Evolutionary conservation across 2,888 invertebrate species (phyloP), one percentile per base, ranked within the genome.

Genomic region (Gastrophysa polygoni): DNA sequence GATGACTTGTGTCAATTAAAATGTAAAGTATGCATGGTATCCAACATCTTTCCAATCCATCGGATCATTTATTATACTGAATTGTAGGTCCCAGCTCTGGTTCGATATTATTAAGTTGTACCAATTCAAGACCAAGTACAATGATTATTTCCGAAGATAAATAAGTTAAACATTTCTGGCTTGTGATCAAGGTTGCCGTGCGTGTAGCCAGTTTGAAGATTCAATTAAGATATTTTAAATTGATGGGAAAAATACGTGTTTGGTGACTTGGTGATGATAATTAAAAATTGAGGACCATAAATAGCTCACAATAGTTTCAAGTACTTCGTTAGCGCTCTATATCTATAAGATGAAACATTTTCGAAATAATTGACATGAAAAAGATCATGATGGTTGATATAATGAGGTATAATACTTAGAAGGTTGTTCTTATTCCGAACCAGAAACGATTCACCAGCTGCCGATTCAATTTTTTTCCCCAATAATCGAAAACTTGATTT

Each of bases 141-240:
- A 11, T 38, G 38, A 38, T 38, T 38, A 38, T 38, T 38, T 38
- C 14, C n/a, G 14, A 14, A 38, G 38, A 38, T 38, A 38, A 38
- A 38, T 38, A 14, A 38, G 14, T 11, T 11, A n/a, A 38, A 38
- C 38, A 38, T 38, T 38, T 14, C 4, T 38, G n/a, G 38, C 38
- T 38, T 38, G 38, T 38, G 38, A 38, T 38, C 38, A 38, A 38
- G 14, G n/a, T 38, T 38, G 38, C 38, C 17, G 16, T 38, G 21
- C n/a, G n/a, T 17, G 20, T 51, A 34, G 34, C 51, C 17, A 29
- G 18, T 34, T 18, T 51, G 32, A 28, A 51, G 51, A 51, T 51
- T 32, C 14, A 51, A 51, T 51, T 52, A 52, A 52, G 52, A 52
- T 52, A 38, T 52, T 52, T 52, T 52, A 32, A 38, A 38, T 38